A percentile compares a stretch with the other conserved stretches of the same genome.
Conservation (phyloP, 2,797 vertebrate genomes). For the Pangasius larnaudii region DNA sequence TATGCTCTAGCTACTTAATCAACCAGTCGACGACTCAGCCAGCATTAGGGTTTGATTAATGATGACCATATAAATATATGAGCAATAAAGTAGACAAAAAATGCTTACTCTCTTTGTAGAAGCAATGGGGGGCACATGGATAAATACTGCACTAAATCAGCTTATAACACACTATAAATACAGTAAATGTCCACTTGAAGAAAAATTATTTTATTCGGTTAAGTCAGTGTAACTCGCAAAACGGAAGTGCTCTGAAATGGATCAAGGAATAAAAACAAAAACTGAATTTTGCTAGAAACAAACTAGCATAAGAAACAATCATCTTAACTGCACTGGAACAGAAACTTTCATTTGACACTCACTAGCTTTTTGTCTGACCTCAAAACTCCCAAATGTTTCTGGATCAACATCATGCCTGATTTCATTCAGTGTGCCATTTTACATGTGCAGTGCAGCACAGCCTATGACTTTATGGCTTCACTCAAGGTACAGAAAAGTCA, state of each 20-base stretch:
- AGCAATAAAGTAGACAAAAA: conserved; percentile 28
- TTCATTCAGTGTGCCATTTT: neutral
- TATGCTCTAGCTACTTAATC: conserved; percentile 32
- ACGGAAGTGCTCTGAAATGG: neutral
- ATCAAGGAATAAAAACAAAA: neutral
- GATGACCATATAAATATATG: conserved; percentile 21
- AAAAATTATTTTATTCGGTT: neutral
- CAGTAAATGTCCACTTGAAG: neutral
- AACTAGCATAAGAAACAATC: neutral
- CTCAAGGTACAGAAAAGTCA: neutral
- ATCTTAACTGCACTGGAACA: no score
- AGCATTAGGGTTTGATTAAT: conserved; percentile 32
- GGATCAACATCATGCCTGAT: neutral
- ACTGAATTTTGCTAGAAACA: neutral
- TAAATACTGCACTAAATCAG: conserved; percentile 10
- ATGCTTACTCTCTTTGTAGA: conserved; percentile 32
- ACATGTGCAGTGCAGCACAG: neutral
- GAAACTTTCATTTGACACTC: neutral
- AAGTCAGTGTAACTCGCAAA: neutral
- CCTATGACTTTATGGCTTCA: neutral
- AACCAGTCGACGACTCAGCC: conserved; percentile 17
- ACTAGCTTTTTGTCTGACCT: neutral
- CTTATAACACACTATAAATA: conserved; percentile 4
- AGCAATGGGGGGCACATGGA: neutral
- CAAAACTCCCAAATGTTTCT: neutral